A percentile compares a stretch with the other conserved stretches of the same genome.
These are phyloP conservation scores for Champsocephalus gunnari DNA, from an alignment of 2,797 vertebrate genomes.

Conservation along the genomic window DNA sequence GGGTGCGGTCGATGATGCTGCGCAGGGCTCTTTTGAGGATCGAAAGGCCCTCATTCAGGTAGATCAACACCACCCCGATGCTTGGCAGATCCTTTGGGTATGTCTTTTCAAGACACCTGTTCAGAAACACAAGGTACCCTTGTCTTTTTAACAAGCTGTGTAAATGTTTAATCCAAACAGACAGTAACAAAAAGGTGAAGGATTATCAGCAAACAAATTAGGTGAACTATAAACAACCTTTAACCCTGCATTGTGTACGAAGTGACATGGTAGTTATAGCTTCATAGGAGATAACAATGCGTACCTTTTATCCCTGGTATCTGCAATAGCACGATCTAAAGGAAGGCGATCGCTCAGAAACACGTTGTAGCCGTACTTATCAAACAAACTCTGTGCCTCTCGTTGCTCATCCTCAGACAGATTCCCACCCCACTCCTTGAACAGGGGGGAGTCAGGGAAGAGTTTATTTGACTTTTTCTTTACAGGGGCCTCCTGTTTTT, in stretches of 20 bases:
- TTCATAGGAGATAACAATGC: fast-evolving
- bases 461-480: constrained; percentile 41
- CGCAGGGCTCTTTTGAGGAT: constrained; percentile 81
- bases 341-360: constrained; percentile 93
- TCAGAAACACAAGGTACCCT: not conserved
- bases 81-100: constrained; percentile 83
- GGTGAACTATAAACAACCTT: no score
- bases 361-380: constrained; percentile 94
- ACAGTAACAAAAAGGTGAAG: not conserved
- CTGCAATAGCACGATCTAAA: constrained; percentile 87
- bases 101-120: constrained; percentile 80
- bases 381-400: constrained; percentile 87
- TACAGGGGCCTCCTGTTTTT: not conserved
- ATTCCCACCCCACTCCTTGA: constrained; percentile 89
- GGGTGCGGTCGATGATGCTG: constrained; percentile 83
- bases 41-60: constrained; percentile 85
- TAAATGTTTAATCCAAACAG: not conserved
- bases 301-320: constrained; percentile 80
- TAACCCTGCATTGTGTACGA: fast-evolving
- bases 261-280: not conserved
- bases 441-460: constrained; percentile 77
- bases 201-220: not conserved
- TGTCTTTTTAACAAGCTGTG: no score
- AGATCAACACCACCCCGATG: constrained; percentile 84
- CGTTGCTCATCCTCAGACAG: constrained; percentile 89